phyloP scores from a whole-genome alignment of 2,113 vertebrate species.

The Struthidea cinerea region DNA sequence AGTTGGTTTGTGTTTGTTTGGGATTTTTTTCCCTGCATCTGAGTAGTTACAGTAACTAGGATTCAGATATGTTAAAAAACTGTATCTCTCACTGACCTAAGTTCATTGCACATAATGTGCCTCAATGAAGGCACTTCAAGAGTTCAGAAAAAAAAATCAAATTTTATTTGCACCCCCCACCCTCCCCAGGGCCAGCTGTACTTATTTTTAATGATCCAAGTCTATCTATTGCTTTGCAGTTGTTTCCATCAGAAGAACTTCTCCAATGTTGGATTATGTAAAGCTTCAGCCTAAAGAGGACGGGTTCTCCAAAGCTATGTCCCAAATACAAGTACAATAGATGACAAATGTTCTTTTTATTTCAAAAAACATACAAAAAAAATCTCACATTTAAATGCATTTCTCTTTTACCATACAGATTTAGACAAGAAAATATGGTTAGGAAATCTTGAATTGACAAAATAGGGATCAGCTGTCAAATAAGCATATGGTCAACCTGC shows the following conservation, averaged over 20 bases:
- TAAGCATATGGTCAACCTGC: neutral
- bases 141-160: neutral
- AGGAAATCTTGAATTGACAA: neutral
- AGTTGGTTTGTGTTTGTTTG: neutral
- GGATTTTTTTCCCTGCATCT: neutral
- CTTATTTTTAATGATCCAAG: neutral
- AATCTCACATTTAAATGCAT: neutral
- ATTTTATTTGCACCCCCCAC: neutral
- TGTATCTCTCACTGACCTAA: neutral
- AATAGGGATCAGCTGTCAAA: neutral
- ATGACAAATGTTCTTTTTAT: neutral
- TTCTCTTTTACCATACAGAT: neutral
- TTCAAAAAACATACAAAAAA: neutral
- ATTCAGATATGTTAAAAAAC: neutral
- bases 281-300: neutral
- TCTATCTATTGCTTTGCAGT: neutral
- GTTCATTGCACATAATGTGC: neutral
- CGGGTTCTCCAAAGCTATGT: neutral
- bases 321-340: slow-evolving; percentile 5
- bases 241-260: neutral
- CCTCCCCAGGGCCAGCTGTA: neutral
- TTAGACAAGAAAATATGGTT: neutral
- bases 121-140: neutral
- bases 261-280: neutral
- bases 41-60: neutral